A percentile compares a stretch with the other conserved stretches of the same genome.
Conservation (phyloP, 2,113 vertebrate species). For the Tachuris rubrigastra region DNA sequence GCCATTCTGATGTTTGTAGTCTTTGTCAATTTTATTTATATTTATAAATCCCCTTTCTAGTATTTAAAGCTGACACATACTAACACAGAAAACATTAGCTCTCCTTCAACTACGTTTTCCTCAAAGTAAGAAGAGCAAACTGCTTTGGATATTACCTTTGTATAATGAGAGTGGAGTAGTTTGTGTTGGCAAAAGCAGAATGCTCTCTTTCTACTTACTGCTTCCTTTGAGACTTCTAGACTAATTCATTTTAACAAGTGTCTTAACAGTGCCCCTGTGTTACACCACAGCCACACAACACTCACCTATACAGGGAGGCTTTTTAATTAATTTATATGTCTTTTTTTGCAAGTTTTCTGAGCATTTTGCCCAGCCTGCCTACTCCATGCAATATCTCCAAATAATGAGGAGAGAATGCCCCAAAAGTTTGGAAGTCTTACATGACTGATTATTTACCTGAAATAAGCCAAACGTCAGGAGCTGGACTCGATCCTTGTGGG, state of each 20-base stretch:
- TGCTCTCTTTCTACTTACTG: background rate
- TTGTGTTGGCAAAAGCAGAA: slow-evolving; percentile 41
- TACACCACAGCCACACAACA: background rate
- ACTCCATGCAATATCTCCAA: background rate
- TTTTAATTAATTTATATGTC: background rate
- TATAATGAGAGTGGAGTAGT: slow-evolving; percentile 17
- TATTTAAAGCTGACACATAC: background rate
- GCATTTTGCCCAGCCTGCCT: background rate
- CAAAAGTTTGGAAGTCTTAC: background rate
- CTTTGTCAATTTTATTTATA: background rate
- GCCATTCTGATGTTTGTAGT: background rate
- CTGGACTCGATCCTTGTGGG: background rate
- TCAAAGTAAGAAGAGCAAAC: background rate
- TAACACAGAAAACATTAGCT: background rate
- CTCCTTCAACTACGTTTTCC: background rate
- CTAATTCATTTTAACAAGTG: slow-evolving; percentile 16
- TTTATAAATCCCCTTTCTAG: background rate
- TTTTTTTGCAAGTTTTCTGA: background rate
- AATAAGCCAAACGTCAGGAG: background rate
- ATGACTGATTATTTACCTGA: background rate
- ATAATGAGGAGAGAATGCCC: background rate
- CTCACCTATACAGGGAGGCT: background rate
- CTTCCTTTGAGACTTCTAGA: background rate
- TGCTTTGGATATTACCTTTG: background rate
- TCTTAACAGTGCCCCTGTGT: slow-evolving; percentile 1